A percentile compares a stretch with the other conserved stretches of the same genome.
phyloP scores from a whole-genome alignment of 2,113 vertebrate species.

The Climacteris rufus region DNA sequence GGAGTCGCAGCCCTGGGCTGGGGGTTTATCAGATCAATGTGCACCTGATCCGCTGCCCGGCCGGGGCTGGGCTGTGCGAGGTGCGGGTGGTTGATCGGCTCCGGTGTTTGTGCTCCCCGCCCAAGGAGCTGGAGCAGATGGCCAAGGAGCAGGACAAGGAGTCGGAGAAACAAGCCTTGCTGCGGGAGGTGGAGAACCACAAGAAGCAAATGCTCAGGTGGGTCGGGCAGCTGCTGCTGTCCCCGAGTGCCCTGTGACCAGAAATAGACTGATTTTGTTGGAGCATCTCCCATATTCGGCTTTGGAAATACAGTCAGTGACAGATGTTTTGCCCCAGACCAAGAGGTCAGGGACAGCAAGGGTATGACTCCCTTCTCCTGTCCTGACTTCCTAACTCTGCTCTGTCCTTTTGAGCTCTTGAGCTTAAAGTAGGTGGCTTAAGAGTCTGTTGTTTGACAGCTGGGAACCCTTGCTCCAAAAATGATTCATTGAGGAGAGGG shows the following conservation, averaged over 20 bases:
- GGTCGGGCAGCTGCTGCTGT: background rate
- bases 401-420: background rate
- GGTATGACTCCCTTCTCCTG: background rate
- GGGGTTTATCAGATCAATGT: rapidly evolving
- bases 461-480: background rate
- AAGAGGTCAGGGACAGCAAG: background rate
- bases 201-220: constrained; percentile 95
- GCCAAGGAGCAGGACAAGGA: constrained; percentile 93
- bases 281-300: rapidly evolving
- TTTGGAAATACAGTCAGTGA: rapidly evolving
- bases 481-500: background rate
- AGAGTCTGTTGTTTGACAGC: background rate
- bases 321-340: background rate
- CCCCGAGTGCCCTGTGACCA: rapidly evolving
- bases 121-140: constrained; percentile 89
- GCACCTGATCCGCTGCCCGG: rapidly evolving
- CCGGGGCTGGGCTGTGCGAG: background rate
- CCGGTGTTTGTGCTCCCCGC: background rate
- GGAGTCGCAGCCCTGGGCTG: background rate
- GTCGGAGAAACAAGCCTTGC: constrained; percentile 84
- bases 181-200: constrained; percentile 87
- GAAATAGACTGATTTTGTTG: rapidly evolving
- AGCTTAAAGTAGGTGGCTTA: background rate
- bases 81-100: background rate
- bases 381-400: background rate